Percentiles rank a stretch among this genome's conserved stretches.
Conservation (phyloP, 2,113 vertebrate species). For the Hiodon alosoides region DNA sequence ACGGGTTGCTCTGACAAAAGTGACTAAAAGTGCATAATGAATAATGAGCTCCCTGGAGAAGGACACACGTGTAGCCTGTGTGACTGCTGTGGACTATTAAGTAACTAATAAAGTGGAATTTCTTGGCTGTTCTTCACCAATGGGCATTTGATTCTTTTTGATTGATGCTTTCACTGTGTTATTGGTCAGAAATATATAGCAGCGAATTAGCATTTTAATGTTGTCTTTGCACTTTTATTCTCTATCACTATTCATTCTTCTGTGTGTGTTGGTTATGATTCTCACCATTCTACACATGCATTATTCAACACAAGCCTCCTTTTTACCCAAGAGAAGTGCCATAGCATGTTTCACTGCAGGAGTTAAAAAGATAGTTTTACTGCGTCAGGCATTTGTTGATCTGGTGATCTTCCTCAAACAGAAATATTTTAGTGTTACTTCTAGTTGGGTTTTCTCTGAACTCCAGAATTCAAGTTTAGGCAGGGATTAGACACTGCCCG, state of each 20-base stretch:
- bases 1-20: no score
- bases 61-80: no score
- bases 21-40: no score
- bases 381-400: neutral
- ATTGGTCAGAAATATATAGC: no score
- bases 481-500: slow-evolving; percentile 10
- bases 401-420: neutral
- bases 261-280: neutral
- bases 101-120: no score
- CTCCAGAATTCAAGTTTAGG: neutral
- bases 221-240: neutral
- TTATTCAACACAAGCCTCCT: neutral
- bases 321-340: neutral
- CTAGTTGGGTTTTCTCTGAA: neutral
- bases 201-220: neutral
- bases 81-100: no score
- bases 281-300: neutral
- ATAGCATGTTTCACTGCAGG: no score
- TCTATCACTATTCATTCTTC: neutral
- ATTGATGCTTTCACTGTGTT: no score
- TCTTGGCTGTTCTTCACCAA: no score
- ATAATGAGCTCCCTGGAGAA: no score
- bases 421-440: neutral
- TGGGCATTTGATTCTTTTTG: no score
- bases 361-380: no score